These are phyloP conservation scores for Aphrophora alni DNA, from an alignment of 2,888 invertebrate species.

Conservation along the genomic window DNA sequence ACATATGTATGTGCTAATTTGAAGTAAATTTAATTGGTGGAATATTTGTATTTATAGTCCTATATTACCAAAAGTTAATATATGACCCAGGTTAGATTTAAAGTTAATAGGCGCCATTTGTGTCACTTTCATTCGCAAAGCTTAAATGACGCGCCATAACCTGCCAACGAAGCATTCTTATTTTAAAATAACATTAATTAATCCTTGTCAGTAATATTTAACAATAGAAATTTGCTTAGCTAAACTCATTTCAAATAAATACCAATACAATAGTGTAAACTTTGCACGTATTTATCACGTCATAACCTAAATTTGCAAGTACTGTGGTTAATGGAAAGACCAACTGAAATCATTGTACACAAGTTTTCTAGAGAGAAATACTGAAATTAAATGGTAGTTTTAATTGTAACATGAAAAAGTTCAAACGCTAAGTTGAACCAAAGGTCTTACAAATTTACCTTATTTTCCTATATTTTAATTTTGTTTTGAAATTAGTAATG, in stretches of 20 bases:
- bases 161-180: constrained; percentile 52
- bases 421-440: background rate
- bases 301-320: background rate
- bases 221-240: background rate
- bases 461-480: background rate
- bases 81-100: background rate
- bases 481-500: background rate
- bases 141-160: constrained; percentile 52
- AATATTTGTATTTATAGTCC: too few relatives aligned
- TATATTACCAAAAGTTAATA: background rate
- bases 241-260: background rate
- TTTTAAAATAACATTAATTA: constrained; percentile 43
- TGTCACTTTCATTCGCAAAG: constrained; percentile 19
- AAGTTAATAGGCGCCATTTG: constrained; percentile 29
- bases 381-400: background rate
- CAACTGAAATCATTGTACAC: background rate
- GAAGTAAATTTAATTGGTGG: too few relatives aligned
- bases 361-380: background rate
- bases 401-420: background rate
- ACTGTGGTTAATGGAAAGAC: background rate
- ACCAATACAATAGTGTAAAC: background rate
- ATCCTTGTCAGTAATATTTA: background rate
- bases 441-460: background rate
- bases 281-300: background rate
- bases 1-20: too few relatives aligned